Evolutionary conservation across 2,113 vertebrate genomes (phyloP).

Genomic region (Anhinga anhinga): DNA sequence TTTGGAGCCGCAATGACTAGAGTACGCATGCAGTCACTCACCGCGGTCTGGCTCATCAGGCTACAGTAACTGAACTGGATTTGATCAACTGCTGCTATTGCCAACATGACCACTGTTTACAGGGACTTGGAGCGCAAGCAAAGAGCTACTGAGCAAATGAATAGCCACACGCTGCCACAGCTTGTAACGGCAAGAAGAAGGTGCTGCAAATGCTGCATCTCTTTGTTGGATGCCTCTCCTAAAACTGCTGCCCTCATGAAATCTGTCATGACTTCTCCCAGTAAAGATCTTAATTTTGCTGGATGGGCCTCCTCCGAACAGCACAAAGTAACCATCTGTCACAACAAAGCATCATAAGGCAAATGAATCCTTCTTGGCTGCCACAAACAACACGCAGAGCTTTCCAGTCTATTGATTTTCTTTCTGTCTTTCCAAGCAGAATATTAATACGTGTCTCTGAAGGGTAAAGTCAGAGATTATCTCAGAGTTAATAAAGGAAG

Average conservation of each 20-base stretch:
- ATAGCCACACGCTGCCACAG: neutral
- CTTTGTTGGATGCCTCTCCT: neutral
- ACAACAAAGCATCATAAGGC: neutral
- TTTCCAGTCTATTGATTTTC: neutral
- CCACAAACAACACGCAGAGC: neutral
- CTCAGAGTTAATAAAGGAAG: neutral
- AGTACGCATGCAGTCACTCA: neutral
- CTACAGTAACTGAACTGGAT: neutral
- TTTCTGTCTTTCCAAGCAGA: neutral
- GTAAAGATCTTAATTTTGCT: neutral
- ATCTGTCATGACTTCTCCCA: neutral
- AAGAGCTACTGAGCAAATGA: neutral
- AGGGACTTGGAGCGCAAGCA: neutral
- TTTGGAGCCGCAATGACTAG: neutral
- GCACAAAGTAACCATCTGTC: neutral
- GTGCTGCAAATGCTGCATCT: neutral
- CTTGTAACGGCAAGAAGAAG: neutral
- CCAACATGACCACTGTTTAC: neutral
- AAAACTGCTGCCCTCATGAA: neutral
- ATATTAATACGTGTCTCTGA: neutral
- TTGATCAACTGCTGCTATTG: neutral
- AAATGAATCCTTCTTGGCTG: conserved; percentile 5
- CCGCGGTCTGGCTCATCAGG: neutral
- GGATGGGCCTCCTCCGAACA: neutral
- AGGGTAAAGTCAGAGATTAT: neutral